A percentile compares a stretch with the other conserved stretches of the same genome.
These are phyloP conservation scores for Cylindroiulus punctatus DNA, from an alignment of 2,888 invertebrate genomes.

Conservation along the genomic window DNA sequence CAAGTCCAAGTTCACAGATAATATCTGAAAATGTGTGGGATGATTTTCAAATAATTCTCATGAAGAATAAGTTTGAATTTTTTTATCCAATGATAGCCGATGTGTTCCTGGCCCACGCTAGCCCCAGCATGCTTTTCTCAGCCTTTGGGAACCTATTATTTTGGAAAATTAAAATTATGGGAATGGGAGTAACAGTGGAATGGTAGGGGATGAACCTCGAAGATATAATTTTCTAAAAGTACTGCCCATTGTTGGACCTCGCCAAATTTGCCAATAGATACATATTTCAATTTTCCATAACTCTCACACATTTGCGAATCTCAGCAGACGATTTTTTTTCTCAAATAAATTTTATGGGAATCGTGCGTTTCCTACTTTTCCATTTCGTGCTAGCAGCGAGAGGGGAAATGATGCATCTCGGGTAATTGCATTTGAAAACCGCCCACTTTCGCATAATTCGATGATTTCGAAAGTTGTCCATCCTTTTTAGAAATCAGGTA, in stretches of 20 bases:
- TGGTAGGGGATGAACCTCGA: not conserved
- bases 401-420: not conserved
- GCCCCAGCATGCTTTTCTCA: not conserved
- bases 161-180: conserved; percentile 14
- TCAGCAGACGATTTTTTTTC: not conserved
- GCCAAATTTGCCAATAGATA: not conserved
- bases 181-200: not conserved
- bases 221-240: not conserved
- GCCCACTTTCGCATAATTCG: not conserved
- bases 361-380: not conserved
- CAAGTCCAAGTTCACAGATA: conserved; percentile 25
- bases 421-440: not conserved
- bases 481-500: no score
- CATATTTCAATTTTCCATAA: conserved; percentile 4
- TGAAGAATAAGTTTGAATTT: not conserved
- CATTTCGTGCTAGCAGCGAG: not conserved
- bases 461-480: not conserved
- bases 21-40: conserved; percentile 17
- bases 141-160: conserved; percentile 40
- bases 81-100: not conserved
- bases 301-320: not conserved
- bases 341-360: not conserved
- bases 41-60: not conserved
- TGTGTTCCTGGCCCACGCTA: conserved; percentile 11
- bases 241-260: not conserved